These are phyloP conservation scores for Bungarus multicinctus DNA, from an alignment of 2,113 vertebrate genomes.

Conservation along the genomic window DNA sequence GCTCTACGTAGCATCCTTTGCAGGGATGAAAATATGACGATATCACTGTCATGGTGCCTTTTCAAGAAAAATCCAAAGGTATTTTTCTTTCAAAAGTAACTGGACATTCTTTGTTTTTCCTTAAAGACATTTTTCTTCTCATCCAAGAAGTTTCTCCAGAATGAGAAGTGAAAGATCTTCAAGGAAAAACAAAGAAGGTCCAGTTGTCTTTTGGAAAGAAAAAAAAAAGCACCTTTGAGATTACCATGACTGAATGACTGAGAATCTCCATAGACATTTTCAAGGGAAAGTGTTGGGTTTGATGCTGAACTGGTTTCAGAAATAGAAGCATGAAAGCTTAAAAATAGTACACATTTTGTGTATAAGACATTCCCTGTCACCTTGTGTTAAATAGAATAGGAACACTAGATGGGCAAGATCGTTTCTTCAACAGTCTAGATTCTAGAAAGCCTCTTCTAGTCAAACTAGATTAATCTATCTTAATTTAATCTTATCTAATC, in stretches of 20 bases:
- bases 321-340: neutral
- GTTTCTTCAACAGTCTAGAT: neutral
- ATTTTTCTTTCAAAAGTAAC: neutral
- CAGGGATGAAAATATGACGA: neutral
- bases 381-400: neutral
- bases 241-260: too few relatives aligned
- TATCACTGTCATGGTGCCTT: neutral
- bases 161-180: too few relatives aligned
- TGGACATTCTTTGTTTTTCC: neutral
- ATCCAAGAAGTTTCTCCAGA: too few relatives aligned
- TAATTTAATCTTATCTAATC: neutral
- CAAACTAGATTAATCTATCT: neutral
- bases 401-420: neutral
- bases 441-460: neutral
- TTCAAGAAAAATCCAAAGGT: neutral
- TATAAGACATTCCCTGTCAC: neutral
- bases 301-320: neutral
- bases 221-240: too few relatives aligned
- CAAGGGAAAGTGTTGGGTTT: neutral
- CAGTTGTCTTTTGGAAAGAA: too few relatives aligned
- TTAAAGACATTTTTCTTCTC: neutral
- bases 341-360: neutral
- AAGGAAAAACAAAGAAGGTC: too few relatives aligned
- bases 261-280: neutral
- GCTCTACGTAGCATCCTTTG: neutral